Percentiles rank a stretch among this genome's conserved stretches.
Evolutionary conservation across 2,113 vertebrate genomes (phyloP).

Genomic region (sheep (Ovis aries)): DNA sequence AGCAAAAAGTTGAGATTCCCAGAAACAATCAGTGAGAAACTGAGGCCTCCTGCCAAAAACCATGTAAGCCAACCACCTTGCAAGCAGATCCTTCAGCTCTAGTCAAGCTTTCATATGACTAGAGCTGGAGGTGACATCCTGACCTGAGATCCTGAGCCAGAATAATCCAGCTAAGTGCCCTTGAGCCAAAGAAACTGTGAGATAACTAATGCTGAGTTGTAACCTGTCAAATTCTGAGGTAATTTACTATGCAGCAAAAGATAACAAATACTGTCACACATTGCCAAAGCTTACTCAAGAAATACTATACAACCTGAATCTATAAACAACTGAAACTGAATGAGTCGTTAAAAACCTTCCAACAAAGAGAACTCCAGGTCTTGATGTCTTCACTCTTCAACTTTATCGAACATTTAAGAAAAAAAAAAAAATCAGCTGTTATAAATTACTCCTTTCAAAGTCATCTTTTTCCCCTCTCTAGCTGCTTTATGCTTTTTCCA

Average conservation of each 20-base stretch:
- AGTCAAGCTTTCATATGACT: not conserved
- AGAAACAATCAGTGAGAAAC: not conserved
- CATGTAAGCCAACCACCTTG: not conserved
- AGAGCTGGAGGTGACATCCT: not conserved
- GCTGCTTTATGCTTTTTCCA: not conserved
- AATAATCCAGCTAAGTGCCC: not conserved
- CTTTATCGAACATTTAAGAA: not conserved
- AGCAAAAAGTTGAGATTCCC: not conserved
- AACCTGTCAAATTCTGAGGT: not conserved
- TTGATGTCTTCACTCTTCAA: not conserved
- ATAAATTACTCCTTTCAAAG: not conserved
- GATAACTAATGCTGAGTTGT: not conserved
- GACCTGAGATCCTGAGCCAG: not conserved
- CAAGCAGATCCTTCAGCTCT: not conserved
- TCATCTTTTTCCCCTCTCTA: not conserved
- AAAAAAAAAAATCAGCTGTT: not conserved
- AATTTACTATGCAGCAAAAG: not conserved
- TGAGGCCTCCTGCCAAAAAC: not conserved
- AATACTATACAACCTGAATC: not conserved
- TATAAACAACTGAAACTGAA: not conserved
- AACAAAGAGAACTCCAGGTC: not conserved
- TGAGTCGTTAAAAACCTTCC: not conserved
- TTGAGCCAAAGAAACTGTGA: not conserved
- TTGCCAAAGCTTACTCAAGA: not conserved
- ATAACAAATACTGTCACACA: not conserved